phyloP scores from a whole-genome alignment of 2,113 vertebrate genomes.

The Corythoichthys intestinalis region DNA sequence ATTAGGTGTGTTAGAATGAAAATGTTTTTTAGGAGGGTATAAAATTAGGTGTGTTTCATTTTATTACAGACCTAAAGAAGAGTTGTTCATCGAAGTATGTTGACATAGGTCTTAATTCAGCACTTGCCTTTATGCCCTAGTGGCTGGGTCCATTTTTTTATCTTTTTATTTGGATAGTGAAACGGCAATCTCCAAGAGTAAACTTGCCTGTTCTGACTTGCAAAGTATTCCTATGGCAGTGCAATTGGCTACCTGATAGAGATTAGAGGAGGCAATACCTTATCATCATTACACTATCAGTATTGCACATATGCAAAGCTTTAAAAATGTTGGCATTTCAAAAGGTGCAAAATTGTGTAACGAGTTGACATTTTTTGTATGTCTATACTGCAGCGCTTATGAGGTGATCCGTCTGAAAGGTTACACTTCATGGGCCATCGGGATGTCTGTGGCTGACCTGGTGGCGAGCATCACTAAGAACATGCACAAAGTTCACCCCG shows the following conservation, averaged over 20 bases:
- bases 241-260: not conserved
- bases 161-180: not conserved
- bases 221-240: not conserved
- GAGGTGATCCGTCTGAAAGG: conserved; percentile 98
- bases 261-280: not conserved
- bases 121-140: not conserved
- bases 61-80: too few relatives aligned
- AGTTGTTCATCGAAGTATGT: too few relatives aligned
- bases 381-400: conserved; percentile 79
- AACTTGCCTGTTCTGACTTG: not conserved
- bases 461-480: conserved; percentile 92
- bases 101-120: too few relatives aligned
- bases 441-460: conserved; percentile 92
- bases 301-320: not conserved
- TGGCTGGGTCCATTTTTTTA: not conserved
- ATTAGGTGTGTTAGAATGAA: too few relatives aligned
- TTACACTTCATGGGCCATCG: conserved; percentile 98
- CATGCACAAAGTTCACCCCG: conserved; percentile 87
- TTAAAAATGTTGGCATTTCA: not conserved
- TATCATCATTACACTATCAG: not conserved
- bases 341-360: not conserved
- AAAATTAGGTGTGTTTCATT: too few relatives aligned
- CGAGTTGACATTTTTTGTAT: not conserved
- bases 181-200: not conserved
- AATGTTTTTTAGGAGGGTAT: too few relatives aligned